phyloP scores from a whole-genome alignment of 2,113 vertebrate species.

The Burhinus bistriatus region DNA sequence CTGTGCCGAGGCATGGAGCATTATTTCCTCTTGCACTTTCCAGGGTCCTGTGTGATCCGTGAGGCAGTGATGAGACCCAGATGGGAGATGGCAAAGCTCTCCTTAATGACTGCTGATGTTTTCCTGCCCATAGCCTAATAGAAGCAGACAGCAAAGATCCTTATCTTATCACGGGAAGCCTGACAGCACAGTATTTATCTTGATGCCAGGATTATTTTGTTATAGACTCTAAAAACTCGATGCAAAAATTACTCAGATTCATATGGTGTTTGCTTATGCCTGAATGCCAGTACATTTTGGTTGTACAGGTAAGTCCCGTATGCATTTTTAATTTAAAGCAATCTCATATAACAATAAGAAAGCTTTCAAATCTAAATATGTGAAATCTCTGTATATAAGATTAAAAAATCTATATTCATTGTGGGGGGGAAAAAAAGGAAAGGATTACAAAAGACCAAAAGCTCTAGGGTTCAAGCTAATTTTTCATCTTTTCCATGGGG shows the following conservation, averaged over 20 bases:
- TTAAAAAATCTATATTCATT: constrained; percentile 55
- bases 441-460: constrained; percentile 50
- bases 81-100: constrained; percentile 28
- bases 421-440: neutral
- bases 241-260: neutral
- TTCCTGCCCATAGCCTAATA: neutral
- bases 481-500: constrained; percentile 60
- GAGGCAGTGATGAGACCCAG: constrained; percentile 11
- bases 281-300: neutral
- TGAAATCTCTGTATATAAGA: neutral
- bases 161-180: neutral
- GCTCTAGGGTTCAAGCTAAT: constrained; percentile 61
- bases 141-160: constrained; percentile 16
- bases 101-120: neutral
- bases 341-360: neutral
- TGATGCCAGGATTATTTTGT: neutral
- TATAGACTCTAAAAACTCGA: neutral
- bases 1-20: neutral
- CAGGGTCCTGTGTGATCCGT: neutral
- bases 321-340: constrained; percentile 8
- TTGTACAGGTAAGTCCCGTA: neutral
- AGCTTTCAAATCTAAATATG: constrained; percentile 43
- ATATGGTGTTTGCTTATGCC: neutral
- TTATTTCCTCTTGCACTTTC: neutral
- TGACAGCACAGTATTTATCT: constrained; percentile 22